Base-by-base conservation (phyloP, 2,113 vertebrate species). In the Turdus rufiventris region DNA sequence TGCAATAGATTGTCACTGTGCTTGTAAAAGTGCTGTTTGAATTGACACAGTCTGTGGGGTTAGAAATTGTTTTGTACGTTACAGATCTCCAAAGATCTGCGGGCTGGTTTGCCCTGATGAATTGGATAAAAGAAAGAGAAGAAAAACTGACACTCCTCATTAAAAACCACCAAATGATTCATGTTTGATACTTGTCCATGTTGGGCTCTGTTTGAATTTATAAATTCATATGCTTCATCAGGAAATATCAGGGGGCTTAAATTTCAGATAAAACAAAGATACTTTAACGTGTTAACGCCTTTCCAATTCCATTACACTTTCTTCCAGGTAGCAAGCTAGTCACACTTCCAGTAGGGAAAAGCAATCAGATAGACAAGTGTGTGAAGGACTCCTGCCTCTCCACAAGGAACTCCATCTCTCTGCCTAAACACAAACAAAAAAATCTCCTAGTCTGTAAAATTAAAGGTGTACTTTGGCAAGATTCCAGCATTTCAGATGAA, bases 1-100 rank as follows among this genome's bases (percentile, higher is more conserved):
- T 42, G 87, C 81, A 85, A 93, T 53, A 67, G 79, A 88, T 53
- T 95, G 38, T 18, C 53, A 79, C 85, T 92, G 81, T 78, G 82
- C 63, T 90, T 78, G 76, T 95, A 89, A 42, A 91, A 95, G 79
- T n/a, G 25, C 51, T 70, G 38, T 77, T 96, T 96, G 74, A 94
- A 85, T 45, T 42, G n/a, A 91, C 25, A 38, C 8, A 84, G 34
- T 63, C 58, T 92, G 79, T 47, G 36, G 34, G 31, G 34, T 63
- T 85, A 61, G 62, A 84, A 68, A 10, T 43, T n/a, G 56, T 42
- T 75, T 28, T 68, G 15, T 36, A 18, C 36, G 8, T 60, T 88
- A 26, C 19, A 53, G 51, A 18, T 53, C 51, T 78, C 10, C 40
- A 89, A 83, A 58, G 29, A 79, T 79, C 54, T 26, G 17, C 65